Evolutionary conservation across 1,140 invertebrate species (phyloP).

Genomic region (Diuraphis noxia): DNA sequence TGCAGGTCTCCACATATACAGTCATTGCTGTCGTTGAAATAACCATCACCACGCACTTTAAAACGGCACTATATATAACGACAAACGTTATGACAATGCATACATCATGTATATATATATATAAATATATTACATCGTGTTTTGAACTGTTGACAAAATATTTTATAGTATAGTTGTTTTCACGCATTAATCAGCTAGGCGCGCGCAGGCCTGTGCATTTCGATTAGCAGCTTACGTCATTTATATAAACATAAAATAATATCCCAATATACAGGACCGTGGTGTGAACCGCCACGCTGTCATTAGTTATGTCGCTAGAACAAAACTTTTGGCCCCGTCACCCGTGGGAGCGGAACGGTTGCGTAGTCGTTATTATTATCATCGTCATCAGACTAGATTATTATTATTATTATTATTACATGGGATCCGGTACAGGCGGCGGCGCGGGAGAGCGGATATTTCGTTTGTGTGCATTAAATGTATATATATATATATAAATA

Average conservation of each 20-base stretch:
- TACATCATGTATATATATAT: too few relatives aligned
- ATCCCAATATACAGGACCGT: not conserved
- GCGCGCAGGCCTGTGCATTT: not conserved
- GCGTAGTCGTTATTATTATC: not conserved
- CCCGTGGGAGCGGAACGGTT: constrained; percentile 29
- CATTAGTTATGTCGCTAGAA: not conserved
- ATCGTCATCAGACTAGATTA: not conserved
- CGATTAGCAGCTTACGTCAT: constrained; percentile 31
- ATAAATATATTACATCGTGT: not conserved
- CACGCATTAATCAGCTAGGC: not conserved
- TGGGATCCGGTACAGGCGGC: not conserved
- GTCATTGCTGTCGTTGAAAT: not conserved
- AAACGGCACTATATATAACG: not conserved
- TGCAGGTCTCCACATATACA: too few relatives aligned
- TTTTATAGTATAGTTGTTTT: not conserved
- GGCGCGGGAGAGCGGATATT: not conserved
- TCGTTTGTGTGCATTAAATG: not conserved
- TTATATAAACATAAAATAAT: not conserved
- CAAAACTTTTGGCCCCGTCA: constrained; percentile 35
- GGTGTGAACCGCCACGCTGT: constrained; percentile 3
- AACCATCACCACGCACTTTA: not conserved
- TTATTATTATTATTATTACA: constrained; percentile 1
- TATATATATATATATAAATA: not conserved
- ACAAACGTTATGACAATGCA: too few relatives aligned
- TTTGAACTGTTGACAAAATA: not conserved